These are phyloP conservation scores for Astreopora myriophthalma DNA, from an alignment of 64 coral and sea anemone species.

Conservation along the genomic window DNA sequence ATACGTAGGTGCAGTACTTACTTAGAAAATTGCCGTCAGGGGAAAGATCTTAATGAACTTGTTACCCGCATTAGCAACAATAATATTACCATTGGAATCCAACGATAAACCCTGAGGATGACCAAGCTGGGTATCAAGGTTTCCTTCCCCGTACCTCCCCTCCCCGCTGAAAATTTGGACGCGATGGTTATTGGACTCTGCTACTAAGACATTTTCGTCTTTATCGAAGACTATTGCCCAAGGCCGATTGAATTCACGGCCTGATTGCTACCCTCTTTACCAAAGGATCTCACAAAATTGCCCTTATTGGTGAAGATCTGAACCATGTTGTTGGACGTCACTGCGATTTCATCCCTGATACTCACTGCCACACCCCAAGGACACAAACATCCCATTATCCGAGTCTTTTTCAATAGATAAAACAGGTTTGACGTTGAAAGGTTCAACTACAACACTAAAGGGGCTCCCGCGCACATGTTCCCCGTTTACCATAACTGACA, in stretches of 20 bases:
- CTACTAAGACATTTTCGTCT: not conserved
- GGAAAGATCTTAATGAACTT: slow-evolving; percentile 57
- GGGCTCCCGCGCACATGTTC: not conserved
- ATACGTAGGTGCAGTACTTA: no score
- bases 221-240: not conserved
- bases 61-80: slow-evolving; percentile 81
- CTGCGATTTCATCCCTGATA: not conserved
- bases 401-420: not conserved
- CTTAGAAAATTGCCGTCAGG: slow-evolving; percentile 59
- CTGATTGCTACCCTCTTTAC: not conserved
- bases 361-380: not conserved
- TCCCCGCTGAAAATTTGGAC: not conserved
- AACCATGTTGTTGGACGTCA: not conserved
- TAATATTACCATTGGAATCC: slow-evolving; percentile 75
- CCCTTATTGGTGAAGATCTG: slow-evolving; percentile 35
- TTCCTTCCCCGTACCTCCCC: not conserved
- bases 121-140: slow-evolving; percentile 32
- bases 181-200: not conserved
- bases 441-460: not conserved
- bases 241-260: not conserved
- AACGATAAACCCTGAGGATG: slow-evolving; percentile 82
- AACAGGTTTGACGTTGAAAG: not conserved
- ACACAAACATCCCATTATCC: not conserved
- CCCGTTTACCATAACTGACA: slow-evolving; percentile 18
- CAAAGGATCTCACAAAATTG: slow-evolving; percentile 6